These are phyloP conservation scores for Pangasianodon hypophthalmus DNA, from an alignment of 2,113 vertebrate species.

Conservation along the genomic window DNA sequence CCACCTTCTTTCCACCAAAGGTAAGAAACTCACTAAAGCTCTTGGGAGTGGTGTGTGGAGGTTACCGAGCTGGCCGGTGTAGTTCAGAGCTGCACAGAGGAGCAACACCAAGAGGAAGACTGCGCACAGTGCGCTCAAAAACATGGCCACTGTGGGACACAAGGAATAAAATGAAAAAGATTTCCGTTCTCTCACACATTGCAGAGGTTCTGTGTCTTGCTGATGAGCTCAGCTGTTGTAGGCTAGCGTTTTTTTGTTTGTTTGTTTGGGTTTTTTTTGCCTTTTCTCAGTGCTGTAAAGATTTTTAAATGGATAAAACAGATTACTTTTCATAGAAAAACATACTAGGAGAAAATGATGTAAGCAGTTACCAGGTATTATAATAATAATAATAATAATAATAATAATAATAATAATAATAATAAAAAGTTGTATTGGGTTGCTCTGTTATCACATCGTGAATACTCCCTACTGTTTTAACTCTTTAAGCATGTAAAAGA, in stretches of 20 bases:
- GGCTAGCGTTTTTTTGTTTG: not conserved
- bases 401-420: too few relatives aligned
- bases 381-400: not conserved
- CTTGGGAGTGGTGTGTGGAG: not conserved
- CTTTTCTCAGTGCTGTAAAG: not conserved
- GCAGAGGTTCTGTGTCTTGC: not conserved
- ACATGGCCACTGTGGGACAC: constrained; percentile 6
- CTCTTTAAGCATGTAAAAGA: not conserved
- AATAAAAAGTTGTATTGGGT: not conserved
- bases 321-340: not conserved
- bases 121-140: not conserved
- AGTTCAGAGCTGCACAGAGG: not conserved
- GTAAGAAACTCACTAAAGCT: not conserved
- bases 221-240: not conserved
- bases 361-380: not conserved
- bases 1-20: constrained; percentile 5
- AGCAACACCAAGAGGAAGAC: not conserved
- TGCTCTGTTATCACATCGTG: not conserved
- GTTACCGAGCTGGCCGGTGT: not conserved
- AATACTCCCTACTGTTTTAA: not conserved
- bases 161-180: not conserved
- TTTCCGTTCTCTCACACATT: not conserved
- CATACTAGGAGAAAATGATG: not conserved
- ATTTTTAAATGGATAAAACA: not conserved
- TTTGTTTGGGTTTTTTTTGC: too few relatives aligned